phyloP scores from a whole-genome alignment of 2,888 invertebrate species.

The Melangyna quadrimaculata region DNA sequence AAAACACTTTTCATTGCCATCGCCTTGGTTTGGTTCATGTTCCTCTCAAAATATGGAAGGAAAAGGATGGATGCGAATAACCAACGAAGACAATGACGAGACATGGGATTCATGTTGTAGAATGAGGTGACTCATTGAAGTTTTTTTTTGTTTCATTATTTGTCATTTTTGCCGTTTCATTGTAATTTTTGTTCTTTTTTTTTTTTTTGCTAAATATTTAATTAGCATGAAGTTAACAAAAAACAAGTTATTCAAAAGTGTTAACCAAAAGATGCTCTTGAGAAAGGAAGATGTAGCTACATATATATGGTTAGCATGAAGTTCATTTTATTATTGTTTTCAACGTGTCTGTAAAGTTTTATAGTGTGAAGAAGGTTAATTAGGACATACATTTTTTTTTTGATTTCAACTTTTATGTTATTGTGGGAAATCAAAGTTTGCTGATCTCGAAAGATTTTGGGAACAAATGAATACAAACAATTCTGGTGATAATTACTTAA shows the following conservation, averaged over 20 bases:
- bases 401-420: background rate
- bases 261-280: conserved; percentile 33
- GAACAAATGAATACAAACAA: background rate
- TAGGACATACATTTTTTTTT: conserved; percentile 5
- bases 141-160: background rate
- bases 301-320: background rate
- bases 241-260: conserved; percentile 45
- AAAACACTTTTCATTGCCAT: conserved; percentile 65
- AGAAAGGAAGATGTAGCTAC: conserved; percentile 19
- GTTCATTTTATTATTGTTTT: background rate
- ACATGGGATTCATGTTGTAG: background rate
- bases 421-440: background rate
- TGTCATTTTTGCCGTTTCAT: conserved; percentile 9
- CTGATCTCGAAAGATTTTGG: background rate
- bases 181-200: background rate
- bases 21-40: conserved; percentile 49
- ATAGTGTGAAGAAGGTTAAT: conserved; percentile 16
- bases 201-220: conserved; percentile 45
- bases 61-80: conserved; percentile 1
- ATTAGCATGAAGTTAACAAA: conserved; percentile 54
- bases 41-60: background rate
- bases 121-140: conserved; percentile 42
- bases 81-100: background rate
- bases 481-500: background rate
- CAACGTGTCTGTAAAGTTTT: background rate